Conservation (phyloP, 2,888 invertebrate genomes). For the Dicycla oo region DNA sequence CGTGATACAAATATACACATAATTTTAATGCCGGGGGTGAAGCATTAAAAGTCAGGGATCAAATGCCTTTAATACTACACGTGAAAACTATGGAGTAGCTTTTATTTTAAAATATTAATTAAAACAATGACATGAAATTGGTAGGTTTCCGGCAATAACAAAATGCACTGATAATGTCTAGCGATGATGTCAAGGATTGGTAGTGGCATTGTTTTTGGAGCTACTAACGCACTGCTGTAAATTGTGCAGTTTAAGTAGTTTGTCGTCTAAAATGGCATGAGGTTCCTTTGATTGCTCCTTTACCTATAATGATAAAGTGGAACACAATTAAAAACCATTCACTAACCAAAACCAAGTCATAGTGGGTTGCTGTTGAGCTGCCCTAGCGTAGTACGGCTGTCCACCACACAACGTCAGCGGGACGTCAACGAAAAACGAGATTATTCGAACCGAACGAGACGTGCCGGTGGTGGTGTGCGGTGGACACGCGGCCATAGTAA, state of each 20-base stretch:
- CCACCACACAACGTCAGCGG: no score
- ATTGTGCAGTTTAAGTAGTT: background rate
- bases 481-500: no score
- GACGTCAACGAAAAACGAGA: no score
- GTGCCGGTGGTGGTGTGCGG: no score
- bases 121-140: background rate
- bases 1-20: constrained; percentile 91
- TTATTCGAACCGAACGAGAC: no score
- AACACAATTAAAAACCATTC: background rate
- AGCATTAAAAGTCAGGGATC: constrained; percentile 91
- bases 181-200: background rate
- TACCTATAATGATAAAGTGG: background rate
- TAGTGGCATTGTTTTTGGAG: background rate
- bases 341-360: background rate
- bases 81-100: constrained; percentile 73
- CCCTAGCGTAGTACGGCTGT: background rate
- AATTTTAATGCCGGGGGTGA: constrained; percentile 90
- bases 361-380: background rate
- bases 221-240: background rate
- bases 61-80: constrained; percentile 88
- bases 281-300: background rate
- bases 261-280: background rate
- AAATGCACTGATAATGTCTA: background rate
- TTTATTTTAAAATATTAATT: constrained; percentile 2
- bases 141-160: background rate